phyloP scores from a whole-genome alignment of 2,113 vertebrate species.

The Turnix velox region DNA sequence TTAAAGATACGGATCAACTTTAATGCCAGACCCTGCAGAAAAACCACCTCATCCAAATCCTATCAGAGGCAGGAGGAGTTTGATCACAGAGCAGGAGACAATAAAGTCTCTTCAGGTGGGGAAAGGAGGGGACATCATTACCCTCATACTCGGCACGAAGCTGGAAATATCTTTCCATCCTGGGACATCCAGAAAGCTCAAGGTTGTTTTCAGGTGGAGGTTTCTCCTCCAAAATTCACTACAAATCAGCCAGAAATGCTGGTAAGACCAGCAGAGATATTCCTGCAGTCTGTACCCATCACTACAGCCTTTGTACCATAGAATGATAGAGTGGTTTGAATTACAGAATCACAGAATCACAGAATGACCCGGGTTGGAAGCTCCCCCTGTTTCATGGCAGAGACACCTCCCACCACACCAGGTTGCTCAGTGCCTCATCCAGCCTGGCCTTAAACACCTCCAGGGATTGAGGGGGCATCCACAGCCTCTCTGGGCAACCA shows the following conservation, averaged over 20 bases:
- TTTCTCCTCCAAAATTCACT: not conserved
- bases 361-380: too few relatives aligned
- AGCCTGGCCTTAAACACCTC: too few relatives aligned
- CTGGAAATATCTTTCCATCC: not conserved
- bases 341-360: too few relatives aligned
- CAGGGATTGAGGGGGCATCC: too few relatives aligned
- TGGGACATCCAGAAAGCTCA: not conserved
- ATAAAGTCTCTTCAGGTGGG: not conserved
- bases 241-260: not conserved
- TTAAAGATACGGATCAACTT: not conserved
- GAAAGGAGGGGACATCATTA: not conserved
- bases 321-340: too few relatives aligned
- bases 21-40: not conserved
- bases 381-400: too few relatives aligned
- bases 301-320: fast-evolving
- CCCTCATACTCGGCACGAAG: not conserved
- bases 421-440: too few relatives aligned
- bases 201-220: not conserved
- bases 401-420: too few relatives aligned
- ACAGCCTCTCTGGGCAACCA: too few relatives aligned
- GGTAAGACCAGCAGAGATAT: not conserved
- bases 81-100: not conserved
- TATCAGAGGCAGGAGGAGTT: not conserved
- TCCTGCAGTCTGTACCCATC: not conserved
- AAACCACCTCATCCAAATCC: not conserved